Percentiles rank a stretch among this genome's conserved stretches.
These are phyloP conservation scores for Athene cunicularia DNA, from an alignment of 2,113 vertebrate genomes.

Conservation along the genomic window DNA sequence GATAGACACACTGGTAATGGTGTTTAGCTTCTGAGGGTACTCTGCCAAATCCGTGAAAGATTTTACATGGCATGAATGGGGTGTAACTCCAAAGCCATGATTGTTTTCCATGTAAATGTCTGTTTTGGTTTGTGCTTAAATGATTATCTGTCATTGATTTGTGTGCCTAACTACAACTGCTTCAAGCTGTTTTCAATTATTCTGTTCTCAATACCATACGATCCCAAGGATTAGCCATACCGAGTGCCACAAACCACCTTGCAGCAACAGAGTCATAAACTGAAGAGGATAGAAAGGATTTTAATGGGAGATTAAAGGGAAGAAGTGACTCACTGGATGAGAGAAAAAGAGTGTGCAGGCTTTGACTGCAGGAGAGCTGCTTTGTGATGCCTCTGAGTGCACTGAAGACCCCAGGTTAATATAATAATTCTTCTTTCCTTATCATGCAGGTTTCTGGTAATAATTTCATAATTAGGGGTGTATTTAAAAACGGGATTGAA, in stretches of 20 bases:
- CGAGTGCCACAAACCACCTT: constrained; percentile 56
- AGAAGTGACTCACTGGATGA: constrained; percentile 61
- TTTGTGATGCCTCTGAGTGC: neutral
- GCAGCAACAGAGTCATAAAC: constrained; percentile 69
- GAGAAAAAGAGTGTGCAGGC: constrained; percentile 17
- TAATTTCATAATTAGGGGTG: constrained; percentile 23
- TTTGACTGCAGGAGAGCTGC: constrained; percentile 48
- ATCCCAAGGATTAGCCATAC: constrained; percentile 67
- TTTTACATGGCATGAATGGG: constrained; percentile 23
- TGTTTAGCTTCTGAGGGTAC: neutral
- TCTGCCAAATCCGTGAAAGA: constrained; percentile 32
- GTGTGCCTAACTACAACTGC: constrained; percentile 69
- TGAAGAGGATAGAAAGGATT: constrained; percentile 71
- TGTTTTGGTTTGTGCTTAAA: constrained; percentile 72
- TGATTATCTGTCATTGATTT: constrained; percentile 73
- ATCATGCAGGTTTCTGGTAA: constrained; percentile 17
- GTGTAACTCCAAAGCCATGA: constrained; percentile 32
- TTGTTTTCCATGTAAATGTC: constrained; percentile 57
- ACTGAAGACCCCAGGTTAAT: constrained; percentile 52
- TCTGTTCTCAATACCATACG: constrained; percentile 54
- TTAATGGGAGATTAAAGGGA: constrained; percentile 67
- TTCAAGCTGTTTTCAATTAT: constrained; percentile 73
- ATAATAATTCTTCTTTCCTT: constrained; percentile 43
- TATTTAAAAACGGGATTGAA: constrained; percentile 33
- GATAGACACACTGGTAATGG: neutral